phyloP scores from a whole-genome alignment of 23 tunicate species.

The Styela clava region DNA sequence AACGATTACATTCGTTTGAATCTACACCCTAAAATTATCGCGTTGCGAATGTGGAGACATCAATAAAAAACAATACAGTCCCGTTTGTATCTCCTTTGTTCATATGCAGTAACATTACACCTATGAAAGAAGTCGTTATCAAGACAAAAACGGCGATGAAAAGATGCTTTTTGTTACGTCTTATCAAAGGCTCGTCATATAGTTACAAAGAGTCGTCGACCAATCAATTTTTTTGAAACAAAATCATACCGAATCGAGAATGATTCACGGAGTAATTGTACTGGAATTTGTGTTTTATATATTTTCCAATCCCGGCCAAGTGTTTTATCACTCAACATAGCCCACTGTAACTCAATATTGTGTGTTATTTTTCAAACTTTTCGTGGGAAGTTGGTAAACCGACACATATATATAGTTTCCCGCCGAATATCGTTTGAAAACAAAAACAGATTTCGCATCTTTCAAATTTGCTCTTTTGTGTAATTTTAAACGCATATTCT shows the following conservation, averaged over 20 bases:
- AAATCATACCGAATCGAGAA: too few relatives aligned
- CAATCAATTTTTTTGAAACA: too few relatives aligned
- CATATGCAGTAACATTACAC: not conserved
- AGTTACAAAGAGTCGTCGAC: too few relatives aligned
- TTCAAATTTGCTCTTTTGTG: not conserved
- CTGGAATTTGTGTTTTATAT: too few relatives aligned
- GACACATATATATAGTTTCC: not conserved
- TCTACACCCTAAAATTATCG: too few relatives aligned
- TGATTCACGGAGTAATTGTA: too few relatives aligned
- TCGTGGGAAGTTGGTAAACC: not conserved
- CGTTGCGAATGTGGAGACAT: too few relatives aligned
- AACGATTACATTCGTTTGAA: too few relatives aligned
- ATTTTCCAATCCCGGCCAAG: not conserved
- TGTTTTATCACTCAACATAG: not conserved
- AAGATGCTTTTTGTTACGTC: not conserved
- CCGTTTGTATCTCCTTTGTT: not conserved
- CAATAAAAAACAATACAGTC: not conserved
- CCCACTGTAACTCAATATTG: not conserved
- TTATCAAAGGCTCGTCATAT: not conserved
- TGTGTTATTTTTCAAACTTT: not conserved
- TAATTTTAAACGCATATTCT: too few relatives aligned
- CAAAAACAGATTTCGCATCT: not conserved
- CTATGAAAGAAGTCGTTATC: not conserved
- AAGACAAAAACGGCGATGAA: not conserved
- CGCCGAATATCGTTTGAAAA: not conserved